Base-by-base conservation (phyloP, 2,797 vertebrate species). In the Trachops cirrhosus region DNA sequence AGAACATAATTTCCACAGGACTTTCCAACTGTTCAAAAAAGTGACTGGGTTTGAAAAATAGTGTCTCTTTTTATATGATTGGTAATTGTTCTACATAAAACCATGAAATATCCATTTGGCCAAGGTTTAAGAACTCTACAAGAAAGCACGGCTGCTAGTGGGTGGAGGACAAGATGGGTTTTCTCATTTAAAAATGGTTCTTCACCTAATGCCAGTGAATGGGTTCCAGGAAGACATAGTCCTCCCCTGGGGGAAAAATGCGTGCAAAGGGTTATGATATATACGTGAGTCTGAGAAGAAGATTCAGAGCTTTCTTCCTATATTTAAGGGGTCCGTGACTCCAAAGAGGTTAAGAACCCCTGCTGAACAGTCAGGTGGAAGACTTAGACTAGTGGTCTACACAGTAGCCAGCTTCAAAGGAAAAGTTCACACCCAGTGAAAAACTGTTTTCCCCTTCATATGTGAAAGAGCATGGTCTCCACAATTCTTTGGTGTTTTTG, bases 401-500 rank as follows among this genome's bases (percentile, higher is more conserved):
- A 87, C 22, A 52, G 9, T 5, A 39, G 54, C 41, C 44, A 90
- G 57, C 74, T 71, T 87, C 54, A 88, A 26, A 94, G 48, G n/a
- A 95, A 64, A 92, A 84, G 7, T 62, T 95, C 34, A 88, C 18
- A 50, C 52, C 32, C 24, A 52, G 3, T 29, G 32, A 57, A 50
- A 88, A 59, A n/a, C 21, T 18, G 46, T 64, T 90, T 34, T 70
- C 59, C 26, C 19, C 7, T 54, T 39, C 12, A 46, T 18, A 71
- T 52, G 11, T 75, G 37, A 82, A 92, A 79, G 71, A 64, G 8
- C 41, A 26, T 70, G 34, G 59, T 75, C 12, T 79, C 70, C 12
- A 44, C 50, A 71, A 91, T 54, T 91, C 70, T n/a, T 68, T 95
- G 48, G 8, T 83, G 9, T 93, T 94, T 94, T 92, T 89, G 57